phyloP scores from a whole-genome alignment of 1,140 invertebrate genomes.

The Drosophila serrata region DNA sequence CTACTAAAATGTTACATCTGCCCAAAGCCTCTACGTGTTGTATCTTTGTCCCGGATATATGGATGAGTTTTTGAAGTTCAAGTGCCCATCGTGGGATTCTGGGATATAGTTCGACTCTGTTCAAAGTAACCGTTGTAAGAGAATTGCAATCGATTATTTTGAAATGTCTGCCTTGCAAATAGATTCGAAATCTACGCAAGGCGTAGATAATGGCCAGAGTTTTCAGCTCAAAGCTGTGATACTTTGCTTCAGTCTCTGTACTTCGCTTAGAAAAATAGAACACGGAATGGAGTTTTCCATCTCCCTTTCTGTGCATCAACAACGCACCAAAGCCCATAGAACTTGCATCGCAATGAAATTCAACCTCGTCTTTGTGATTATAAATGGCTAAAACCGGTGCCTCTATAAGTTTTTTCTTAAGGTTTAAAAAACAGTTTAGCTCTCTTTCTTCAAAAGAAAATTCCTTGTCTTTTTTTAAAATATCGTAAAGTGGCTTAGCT shows the following conservation, averaged over 20 bases:
- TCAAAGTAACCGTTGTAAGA: not conserved
- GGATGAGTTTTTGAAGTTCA: not conserved
- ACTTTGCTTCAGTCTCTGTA: not conserved
- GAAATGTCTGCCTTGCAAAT: not conserved
- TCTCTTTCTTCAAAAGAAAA: not conserved
- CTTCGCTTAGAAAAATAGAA: not conserved
- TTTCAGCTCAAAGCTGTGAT: not conserved
- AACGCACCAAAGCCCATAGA: not conserved
- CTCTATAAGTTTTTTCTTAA: not conserved
- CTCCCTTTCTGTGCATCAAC: not conserved
- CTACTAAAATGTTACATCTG: too few relatives aligned
- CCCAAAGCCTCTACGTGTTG: not conserved
- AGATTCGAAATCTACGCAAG: not conserved
- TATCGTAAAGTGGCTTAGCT: not conserved
- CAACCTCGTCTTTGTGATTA: not conserved
- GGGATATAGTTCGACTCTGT: not conserved
- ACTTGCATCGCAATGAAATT: not conserved
- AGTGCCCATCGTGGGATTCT: not conserved
- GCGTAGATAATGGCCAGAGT: not conserved
- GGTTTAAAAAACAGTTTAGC: not conserved
- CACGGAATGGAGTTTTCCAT: not conserved
- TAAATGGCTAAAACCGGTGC: not conserved
- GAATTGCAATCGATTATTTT: slow-evolving; percentile 2
- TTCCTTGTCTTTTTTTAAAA: not conserved
- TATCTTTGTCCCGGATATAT: not conserved